A percentile compares a stretch with the other conserved stretches of the same genome.
Conservation (phyloP, 2,797 vertebrate species). For the Syngnathus rostellatus region DNA sequence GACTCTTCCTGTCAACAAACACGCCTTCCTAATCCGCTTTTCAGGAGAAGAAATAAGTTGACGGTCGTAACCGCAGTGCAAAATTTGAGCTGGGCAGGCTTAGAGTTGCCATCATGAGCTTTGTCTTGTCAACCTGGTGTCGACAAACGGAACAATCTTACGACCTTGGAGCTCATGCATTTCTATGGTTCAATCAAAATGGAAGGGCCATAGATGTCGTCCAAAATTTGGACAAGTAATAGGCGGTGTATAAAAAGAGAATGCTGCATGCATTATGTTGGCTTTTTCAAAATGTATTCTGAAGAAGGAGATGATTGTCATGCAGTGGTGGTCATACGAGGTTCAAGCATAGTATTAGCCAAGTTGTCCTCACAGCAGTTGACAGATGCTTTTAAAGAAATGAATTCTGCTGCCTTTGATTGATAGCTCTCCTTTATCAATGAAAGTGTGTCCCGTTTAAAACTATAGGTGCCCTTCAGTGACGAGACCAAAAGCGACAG, state of each 20-base stretch:
- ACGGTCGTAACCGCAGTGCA: constrained; percentile 20
- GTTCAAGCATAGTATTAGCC: too few relatives aligned
- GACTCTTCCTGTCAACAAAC: constrained; percentile 3
- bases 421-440: constrained; percentile 26
- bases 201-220: background rate
- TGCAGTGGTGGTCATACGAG: too few relatives aligned
- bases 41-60: constrained; percentile 17
- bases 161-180: too few relatives aligned
- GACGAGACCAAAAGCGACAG: background rate
- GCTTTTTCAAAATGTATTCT: background rate
- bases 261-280: background rate
- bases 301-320: constrained; percentile 17
- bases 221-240: background rate
- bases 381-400: constrained; percentile 35
- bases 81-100: constrained; percentile 24
- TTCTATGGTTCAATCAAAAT: too few relatives aligned
- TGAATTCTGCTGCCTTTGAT: constrained; percentile 27
- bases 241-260: background rate
- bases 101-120: constrained; percentile 10
- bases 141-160: too few relatives aligned
- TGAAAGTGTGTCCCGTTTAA: constrained; percentile 18
- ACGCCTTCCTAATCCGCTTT: constrained; percentile 18
- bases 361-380: constrained; percentile 36
- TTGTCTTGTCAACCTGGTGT: constrained; percentile 4
- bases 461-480: constrained; percentile 28